Evolutionary conservation across 92 coral and sea anemone species (phyloP).

Genomic region (Hydrozoanthus gracilis): DNA sequence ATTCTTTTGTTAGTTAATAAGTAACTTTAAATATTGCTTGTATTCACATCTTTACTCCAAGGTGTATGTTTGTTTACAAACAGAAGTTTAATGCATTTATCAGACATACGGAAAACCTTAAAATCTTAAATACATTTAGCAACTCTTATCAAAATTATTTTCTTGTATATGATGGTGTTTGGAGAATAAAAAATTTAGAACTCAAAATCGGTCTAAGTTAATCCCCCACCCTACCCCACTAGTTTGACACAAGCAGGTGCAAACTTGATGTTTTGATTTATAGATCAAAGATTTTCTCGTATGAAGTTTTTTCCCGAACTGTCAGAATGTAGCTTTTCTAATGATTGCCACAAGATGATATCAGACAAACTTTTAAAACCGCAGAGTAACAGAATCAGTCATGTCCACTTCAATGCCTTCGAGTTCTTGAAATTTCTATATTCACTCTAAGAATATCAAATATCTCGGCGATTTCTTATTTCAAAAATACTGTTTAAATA

Average conservation of each 20-base stretch:
- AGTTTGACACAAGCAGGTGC: slow-evolving; percentile 35
- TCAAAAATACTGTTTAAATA: not conserved
- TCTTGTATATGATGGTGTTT: not conserved
- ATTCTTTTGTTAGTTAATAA: too few species aligned
- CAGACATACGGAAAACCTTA: too few species aligned
- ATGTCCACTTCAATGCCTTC: not conserved
- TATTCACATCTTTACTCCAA: too few species aligned
- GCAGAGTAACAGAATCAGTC: slow-evolving; percentile 6
- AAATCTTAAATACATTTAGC: too few species aligned
- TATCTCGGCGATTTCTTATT: not conserved
- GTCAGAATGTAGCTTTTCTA: slow-evolving; percentile 25
- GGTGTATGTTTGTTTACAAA: too few species aligned
- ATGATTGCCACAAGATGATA: slow-evolving; percentile 13
- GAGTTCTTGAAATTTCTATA: too few species aligned
- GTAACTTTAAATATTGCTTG: too few species aligned
- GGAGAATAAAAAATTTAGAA: too few species aligned
- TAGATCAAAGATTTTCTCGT: slow-evolving; percentile 29
- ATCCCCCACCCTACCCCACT: slow-evolving; percentile 22
- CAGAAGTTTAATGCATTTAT: too few species aligned
- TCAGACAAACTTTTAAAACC: slow-evolving; percentile 20
- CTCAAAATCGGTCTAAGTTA: too few species aligned
- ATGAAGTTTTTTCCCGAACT: slow-evolving; percentile 26
- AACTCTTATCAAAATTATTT: too few species aligned
- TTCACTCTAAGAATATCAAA: not conserved
- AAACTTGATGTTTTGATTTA: slow-evolving; percentile 28